Percentiles rank a stretch among this genome's conserved stretches.
Evolutionary conservation across 2,888 invertebrate genomes (phyloP).

Genomic region (Loripinus fragilis): DNA sequence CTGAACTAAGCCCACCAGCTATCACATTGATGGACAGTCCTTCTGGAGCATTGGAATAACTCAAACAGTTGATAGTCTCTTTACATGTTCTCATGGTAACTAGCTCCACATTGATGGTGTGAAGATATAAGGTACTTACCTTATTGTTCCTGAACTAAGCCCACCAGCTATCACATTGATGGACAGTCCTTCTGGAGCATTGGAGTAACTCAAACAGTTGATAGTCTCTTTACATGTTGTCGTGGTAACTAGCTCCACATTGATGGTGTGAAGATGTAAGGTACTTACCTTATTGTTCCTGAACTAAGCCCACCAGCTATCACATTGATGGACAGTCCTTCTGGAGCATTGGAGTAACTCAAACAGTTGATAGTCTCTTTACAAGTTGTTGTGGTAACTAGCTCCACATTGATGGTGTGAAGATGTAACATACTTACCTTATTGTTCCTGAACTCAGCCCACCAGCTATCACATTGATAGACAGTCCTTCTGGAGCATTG

Average conservation of each 20-base stretch:
- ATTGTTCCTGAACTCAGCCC: conserved; percentile 91
- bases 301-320: conserved; percentile 91
- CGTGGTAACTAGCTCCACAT: conserved; percentile 73
- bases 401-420: conserved; percentile 80
- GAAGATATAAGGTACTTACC: conserved; percentile 79
- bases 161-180: conserved; percentile 94
- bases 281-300: conserved; percentile 87
- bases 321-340: conserved; percentile 93
- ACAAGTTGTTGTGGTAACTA: conserved; percentile 66
- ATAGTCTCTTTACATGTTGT: conserved; percentile 84
- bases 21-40: conserved; percentile 93
- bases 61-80: conserved; percentile 87
- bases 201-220: conserved; percentile 90
- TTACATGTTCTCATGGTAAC: conserved; percentile 70
- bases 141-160: conserved; percentile 89
- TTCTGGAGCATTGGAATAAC: conserved; percentile 92
- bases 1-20: conserved; percentile 90
- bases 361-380: conserved; percentile 87
- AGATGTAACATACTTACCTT: conserved; percentile 79
- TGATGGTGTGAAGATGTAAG: conserved; percentile 80
- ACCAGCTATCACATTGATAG: conserved; percentile 93
- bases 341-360: conserved; percentile 91
- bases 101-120: conserved; percentile 79
- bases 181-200: conserved; percentile 91
- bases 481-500: conserved; percentile 91